Evolutionary conservation across 2,113 vertebrate genomes (phyloP).

Genomic region (Chaetorhynchus papuensis): DNA sequence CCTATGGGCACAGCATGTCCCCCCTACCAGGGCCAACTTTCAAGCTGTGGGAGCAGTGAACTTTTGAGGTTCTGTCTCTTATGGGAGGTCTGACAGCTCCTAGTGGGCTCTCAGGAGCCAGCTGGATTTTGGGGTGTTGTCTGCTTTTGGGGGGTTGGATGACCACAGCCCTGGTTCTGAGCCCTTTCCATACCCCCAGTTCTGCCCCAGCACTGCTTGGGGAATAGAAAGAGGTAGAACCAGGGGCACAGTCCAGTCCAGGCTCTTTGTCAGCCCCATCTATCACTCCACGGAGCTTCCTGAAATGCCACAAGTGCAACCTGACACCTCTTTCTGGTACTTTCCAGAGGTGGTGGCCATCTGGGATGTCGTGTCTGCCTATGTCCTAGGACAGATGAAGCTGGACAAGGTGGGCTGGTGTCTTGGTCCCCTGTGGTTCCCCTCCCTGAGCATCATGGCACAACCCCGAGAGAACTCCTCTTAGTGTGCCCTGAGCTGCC

Average conservation of each 20-base stretch:
- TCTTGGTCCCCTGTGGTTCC: not conserved
- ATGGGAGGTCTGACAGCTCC: not conserved
- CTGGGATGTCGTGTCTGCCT: not conserved
- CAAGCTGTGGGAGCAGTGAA: not conserved
- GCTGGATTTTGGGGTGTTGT: not conserved
- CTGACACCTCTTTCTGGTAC: not conserved
- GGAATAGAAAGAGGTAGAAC: not conserved
- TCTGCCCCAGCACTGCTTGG: not conserved
- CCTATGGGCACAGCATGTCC: not conserved
- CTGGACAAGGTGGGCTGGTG: not conserved
- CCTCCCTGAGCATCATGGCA: not conserved
- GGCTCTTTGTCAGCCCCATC: not conserved
- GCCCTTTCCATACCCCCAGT: not conserved
- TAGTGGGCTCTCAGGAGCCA: not conserved
- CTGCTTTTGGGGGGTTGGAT: not conserved
- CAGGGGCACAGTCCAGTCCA: not conserved
- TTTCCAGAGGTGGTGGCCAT: not conserved
- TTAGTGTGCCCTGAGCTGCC: not conserved
- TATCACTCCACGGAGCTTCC: not conserved
- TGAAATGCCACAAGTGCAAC: fast-evolving
- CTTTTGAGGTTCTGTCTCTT: not conserved
- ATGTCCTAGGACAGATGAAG: not conserved
- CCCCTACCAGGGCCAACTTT: not conserved
- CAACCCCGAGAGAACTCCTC: fast-evolving
- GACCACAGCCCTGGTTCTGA: not conserved